These are phyloP conservation scores for Micrasema minimum DNA, from an alignment of 1,140 invertebrate genomes.

Conservation along the genomic window DNA sequence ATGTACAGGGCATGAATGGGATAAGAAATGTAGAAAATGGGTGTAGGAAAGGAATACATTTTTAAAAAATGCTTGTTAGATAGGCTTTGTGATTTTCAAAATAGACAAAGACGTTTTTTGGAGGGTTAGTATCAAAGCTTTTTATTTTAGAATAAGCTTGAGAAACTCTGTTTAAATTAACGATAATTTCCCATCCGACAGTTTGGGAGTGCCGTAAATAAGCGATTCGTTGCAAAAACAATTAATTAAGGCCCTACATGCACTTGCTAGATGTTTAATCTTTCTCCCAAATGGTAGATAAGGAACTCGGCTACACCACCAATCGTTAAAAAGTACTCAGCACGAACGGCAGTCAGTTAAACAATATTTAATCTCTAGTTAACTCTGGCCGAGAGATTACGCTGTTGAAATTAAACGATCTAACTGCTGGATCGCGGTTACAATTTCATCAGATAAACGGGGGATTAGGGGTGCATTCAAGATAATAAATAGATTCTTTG, in stretches of 20 bases:
- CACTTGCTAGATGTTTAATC: slow-evolving; percentile 6
- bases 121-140: too few relatives aligned
- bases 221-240: slow-evolving; percentile 12
- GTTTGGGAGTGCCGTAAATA: slow-evolving; percentile 7
- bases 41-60: neutral
- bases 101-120: too few relatives aligned
- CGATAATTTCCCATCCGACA: neutral
- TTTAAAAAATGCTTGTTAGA: too few relatives aligned
- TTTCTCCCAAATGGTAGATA: slow-evolving; percentile 6
- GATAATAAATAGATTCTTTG: slow-evolving; percentile 21
- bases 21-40: too few relatives aligned
- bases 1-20: too few relatives aligned
- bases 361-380: neutral
- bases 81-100: too few relatives aligned
- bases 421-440: too few relatives aligned
- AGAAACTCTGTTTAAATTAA: too few relatives aligned
- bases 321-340: slow-evolving; percentile 26
- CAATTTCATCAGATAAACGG: neutral
- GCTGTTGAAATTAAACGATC: too few relatives aligned
- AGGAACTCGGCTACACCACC: slow-evolving; percentile 1
- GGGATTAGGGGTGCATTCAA: slow-evolving; percentile 9
- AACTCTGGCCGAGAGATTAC: too few relatives aligned
- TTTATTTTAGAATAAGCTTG: too few relatives aligned
- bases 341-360: slow-evolving; percentile 14
- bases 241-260: slow-evolving; percentile 25